phyloP scores from a whole-genome alignment of 2,113 vertebrate genomes.

The Paratilapia polleni region DNA sequence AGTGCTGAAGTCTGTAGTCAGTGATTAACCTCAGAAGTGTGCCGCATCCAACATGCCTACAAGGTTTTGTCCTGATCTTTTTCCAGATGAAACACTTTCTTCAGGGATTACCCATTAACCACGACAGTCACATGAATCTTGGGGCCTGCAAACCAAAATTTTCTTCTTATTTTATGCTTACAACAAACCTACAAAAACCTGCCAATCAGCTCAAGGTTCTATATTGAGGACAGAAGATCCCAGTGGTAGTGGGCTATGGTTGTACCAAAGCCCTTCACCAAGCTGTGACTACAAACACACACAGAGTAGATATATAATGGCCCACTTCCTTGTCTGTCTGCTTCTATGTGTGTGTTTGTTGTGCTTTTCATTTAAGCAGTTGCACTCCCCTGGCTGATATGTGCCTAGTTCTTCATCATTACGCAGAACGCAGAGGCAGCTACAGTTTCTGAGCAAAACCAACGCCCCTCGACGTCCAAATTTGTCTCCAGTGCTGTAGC shows the following conservation, averaged over 20 bases:
- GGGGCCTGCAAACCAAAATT: background rate
- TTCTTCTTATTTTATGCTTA: background rate
- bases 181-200: conserved; percentile 15
- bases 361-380: conserved; percentile 54
- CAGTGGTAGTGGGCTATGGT: conserved; percentile 21
- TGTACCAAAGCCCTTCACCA: conserved; percentile 36
- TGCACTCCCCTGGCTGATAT: conserved; percentile 45
- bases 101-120: conserved; percentile 7
- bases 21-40: background rate
- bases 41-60: conserved; percentile 3
- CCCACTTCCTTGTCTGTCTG: conserved; percentile 47
- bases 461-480: conserved; percentile 62
- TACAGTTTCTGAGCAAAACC: conserved; percentile 56
- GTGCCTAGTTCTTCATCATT: conserved; percentile 69
- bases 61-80: conserved; percentile 8
- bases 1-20: background rate
- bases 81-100: conserved; percentile 9
- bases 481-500: conserved; percentile 56
- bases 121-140: background rate
- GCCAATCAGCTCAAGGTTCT: conserved; percentile 34
- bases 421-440: conserved; percentile 48
- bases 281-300: conserved; percentile 12
- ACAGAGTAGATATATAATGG: conserved; percentile 27
- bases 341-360: conserved; percentile 26
- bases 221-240: conserved; percentile 55